Percentiles rank a stretch among this genome's conserved stretches.
phyloP scores from a whole-genome alignment of 2,113 vertebrate species.

The Leptodactylus fuscus region DNA sequence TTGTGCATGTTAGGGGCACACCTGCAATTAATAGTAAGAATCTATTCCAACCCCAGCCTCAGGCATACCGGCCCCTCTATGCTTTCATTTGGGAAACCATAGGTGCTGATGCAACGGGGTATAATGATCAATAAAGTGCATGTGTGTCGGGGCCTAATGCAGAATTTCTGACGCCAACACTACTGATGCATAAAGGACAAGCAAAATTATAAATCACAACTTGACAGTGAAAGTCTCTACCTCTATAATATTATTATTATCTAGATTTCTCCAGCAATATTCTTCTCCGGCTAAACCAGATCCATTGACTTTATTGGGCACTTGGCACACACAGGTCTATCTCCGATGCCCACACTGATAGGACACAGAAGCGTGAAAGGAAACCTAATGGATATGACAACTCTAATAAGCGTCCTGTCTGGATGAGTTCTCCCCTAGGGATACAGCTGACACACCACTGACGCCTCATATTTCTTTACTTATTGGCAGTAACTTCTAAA shows the following conservation, averaged over 20 bases:
- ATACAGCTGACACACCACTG: constrained; percentile 82
- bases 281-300: neutral
- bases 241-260: neutral
- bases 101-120: neutral
- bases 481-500: constrained; percentile 73
- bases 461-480: constrained; percentile 83
- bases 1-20: constrained; percentile 78
- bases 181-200: neutral
- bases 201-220: neutral
- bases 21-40: constrained; percentile 88
- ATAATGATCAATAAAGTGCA: neutral
- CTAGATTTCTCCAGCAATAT: neutral
- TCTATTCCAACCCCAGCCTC: constrained; percentile 7
- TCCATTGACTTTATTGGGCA: constrained; percentile 33
- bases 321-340: constrained; percentile 51
- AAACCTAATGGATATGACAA: constrained; percentile 98
- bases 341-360: constrained; percentile 83
- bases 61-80: neutral
- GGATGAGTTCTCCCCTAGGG: constrained; percentile 83
- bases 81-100: constrained; percentile 11
- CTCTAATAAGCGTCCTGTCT: constrained; percentile 96
- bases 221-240: neutral
- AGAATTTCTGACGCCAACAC: neutral
- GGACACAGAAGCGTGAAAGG: constrained; percentile 89
- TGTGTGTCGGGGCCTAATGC: neutral